These are phyloP conservation scores for Agonopterix heracliana DNA, from an alignment of 2,888 invertebrate species.

Conservation along the genomic window DNA sequence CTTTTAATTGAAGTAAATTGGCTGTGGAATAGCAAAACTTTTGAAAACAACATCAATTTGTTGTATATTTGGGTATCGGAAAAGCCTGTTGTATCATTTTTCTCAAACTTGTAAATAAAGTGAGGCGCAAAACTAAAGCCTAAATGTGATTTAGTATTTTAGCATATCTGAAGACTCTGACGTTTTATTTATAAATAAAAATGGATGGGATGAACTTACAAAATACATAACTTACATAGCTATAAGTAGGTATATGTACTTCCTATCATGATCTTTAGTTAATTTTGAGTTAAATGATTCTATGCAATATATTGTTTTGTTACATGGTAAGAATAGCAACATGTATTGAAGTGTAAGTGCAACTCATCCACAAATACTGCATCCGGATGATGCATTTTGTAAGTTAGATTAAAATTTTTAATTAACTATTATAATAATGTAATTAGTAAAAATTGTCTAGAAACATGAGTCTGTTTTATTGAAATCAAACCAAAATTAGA, in stretches of 20 bases:
- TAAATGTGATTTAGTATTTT: constrained; percentile 47
- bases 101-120: constrained; percentile 24
- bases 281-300: background rate
- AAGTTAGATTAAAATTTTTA: constrained; percentile 35
- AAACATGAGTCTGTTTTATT: constrained; percentile 8
- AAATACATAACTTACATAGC: constrained; percentile 1
- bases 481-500: background rate
- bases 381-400: constrained; percentile 49
- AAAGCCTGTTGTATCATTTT: constrained; percentile 13
- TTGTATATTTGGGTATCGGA: too few species aligned
- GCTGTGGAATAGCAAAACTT: constrained; percentile 13
- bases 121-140: constrained; percentile 20
- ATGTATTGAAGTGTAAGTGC: constrained; percentile 27
- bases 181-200: constrained; percentile 19
- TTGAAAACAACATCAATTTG: too few species aligned
- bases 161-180: constrained; percentile 41
- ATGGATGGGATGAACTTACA: constrained; percentile 46
- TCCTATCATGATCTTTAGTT: background rate
- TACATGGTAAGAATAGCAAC: background rate
- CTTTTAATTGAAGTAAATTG: constrained; percentile 5
- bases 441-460: constrained; percentile 19
- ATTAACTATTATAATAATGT: constrained; percentile 13
- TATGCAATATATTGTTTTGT: background rate
- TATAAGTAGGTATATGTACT: too few species aligned
- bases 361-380: constrained; percentile 40